Conservation (phyloP, 2,113 vertebrate genomes). For the Mesembrinibis cayennensis region DNA sequence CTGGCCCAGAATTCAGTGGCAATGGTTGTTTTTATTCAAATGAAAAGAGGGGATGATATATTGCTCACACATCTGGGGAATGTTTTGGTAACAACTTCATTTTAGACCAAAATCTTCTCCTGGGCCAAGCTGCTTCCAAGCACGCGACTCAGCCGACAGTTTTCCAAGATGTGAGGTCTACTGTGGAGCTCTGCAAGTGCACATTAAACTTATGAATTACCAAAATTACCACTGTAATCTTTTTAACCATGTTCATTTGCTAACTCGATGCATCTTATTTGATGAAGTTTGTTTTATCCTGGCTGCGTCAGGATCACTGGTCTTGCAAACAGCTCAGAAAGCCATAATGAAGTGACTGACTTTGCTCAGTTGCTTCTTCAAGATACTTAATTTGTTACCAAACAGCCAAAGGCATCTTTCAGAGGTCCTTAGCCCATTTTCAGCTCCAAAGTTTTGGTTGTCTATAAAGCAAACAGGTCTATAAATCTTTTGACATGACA, state of each 20-base stretch:
- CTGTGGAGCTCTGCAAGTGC: neutral
- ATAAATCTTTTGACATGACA: neutral
- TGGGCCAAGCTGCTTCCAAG: neutral
- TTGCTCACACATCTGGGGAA: neutral
- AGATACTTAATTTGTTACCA: neutral
- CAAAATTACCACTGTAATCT: neutral
- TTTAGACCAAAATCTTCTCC: neutral
- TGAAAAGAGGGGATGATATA: neutral
- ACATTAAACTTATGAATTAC: neutral
- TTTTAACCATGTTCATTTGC: neutral
- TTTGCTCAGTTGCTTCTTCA: slow-evolving; percentile 3
- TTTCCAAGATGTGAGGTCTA: neutral
- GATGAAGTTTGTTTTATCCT: slow-evolving; percentile 4
- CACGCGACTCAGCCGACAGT: accelerated
- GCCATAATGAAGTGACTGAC: neutral
- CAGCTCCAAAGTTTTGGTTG: neutral
- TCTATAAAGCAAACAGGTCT: neutral
- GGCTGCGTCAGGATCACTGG: neutral
- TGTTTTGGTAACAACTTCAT: neutral
- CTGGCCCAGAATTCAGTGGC: neutral
- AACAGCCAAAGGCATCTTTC: neutral
- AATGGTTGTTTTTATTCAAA: neutral
- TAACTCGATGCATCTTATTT: neutral
- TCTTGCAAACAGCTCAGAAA: neutral
- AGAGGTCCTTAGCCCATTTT: neutral